Conservation (phyloP, 1,140 invertebrate genomes). For the Drosophila littoralis region DNA sequence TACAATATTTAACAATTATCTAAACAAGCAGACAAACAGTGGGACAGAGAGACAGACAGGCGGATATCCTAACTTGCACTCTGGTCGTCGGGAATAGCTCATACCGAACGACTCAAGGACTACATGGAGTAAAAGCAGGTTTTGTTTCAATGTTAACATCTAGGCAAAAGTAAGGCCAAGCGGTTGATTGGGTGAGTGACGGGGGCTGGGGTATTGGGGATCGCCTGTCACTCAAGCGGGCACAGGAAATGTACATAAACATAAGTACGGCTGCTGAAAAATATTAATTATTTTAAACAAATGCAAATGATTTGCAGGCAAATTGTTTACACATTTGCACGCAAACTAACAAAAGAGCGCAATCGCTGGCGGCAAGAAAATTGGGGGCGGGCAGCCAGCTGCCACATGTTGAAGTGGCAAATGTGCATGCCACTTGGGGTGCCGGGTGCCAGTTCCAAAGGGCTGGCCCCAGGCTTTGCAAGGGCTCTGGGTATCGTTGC, state of each 20-base stretch:
- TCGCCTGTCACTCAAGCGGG: slow-evolving; percentile 17
- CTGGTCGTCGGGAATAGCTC: no score
- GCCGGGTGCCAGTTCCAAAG: not conserved
- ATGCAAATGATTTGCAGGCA: slow-evolving; percentile 57
- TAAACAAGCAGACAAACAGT: no score
- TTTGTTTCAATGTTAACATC: not conserved
- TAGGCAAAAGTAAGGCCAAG: not conserved
- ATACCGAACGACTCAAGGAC: no score
- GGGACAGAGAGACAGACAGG: no score
- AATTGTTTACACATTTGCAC: slow-evolving; percentile 68
- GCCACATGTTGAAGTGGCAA: slow-evolving; percentile 14
- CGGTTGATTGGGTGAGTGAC: not conserved
- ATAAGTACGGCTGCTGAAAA: slow-evolving; percentile 40
- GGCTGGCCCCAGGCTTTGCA: not conserved
- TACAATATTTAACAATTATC: no score
- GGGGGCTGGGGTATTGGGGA: no score
- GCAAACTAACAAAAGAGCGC: slow-evolving; percentile 44
- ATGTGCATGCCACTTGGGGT: not conserved
- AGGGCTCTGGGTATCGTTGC: slow-evolving; percentile 10
- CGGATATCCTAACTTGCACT: no score
- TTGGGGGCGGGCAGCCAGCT: not conserved
- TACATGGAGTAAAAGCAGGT: no score
- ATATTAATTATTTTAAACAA: slow-evolving; percentile 75
- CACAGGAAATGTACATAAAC: slow-evolving; percentile 10
- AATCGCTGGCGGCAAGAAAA: no score